phyloP scores from a whole-genome alignment of 2,797 vertebrate genomes.

The Poeciliopsis infans region DNA sequence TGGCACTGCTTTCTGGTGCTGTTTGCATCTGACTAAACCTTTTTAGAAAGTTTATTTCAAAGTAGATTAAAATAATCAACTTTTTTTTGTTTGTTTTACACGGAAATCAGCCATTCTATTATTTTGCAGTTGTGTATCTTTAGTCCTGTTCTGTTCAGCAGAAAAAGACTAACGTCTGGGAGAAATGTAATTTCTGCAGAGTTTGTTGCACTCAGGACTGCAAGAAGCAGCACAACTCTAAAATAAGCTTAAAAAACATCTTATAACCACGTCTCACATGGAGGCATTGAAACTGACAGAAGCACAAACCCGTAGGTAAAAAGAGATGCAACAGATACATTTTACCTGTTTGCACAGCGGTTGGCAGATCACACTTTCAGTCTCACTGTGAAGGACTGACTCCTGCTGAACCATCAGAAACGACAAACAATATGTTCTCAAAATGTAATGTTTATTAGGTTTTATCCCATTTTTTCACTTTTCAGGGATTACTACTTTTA shows the following conservation, averaged over 20 bases:
- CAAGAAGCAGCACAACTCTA: not conserved
- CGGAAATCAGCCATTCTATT: not conserved
- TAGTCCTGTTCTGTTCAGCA: not conserved
- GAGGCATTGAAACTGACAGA: constrained; percentile 5
- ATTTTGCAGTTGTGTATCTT: not conserved
- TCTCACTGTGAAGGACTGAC: constrained; percentile 1
- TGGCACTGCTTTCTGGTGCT: not conserved
- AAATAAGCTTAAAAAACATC: constrained; percentile 3
- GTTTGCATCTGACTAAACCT: not conserved
- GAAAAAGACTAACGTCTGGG: not conserved
- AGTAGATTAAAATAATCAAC: not conserved
- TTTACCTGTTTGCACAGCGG: constrained; percentile 16
- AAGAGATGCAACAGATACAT: constrained; percentile 2
- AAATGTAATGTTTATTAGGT: not conserved
- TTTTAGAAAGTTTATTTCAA: not conserved
- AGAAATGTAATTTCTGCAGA: not conserved
- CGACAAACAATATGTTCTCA: not conserved
- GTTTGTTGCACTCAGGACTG: not conserved
- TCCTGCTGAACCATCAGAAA: constrained; percentile 9
- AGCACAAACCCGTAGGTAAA: not conserved
- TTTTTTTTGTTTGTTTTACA: too few species aligned
- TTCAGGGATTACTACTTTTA: not conserved
- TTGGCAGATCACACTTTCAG: constrained; percentile 11
- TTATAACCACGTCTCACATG: not conserved
- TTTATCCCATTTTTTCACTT: not conserved